These are phyloP conservation scores for Grammomys dolichurus DNA, from an alignment of 2,113 vertebrate genomes.

Conservation along the genomic window DNA sequence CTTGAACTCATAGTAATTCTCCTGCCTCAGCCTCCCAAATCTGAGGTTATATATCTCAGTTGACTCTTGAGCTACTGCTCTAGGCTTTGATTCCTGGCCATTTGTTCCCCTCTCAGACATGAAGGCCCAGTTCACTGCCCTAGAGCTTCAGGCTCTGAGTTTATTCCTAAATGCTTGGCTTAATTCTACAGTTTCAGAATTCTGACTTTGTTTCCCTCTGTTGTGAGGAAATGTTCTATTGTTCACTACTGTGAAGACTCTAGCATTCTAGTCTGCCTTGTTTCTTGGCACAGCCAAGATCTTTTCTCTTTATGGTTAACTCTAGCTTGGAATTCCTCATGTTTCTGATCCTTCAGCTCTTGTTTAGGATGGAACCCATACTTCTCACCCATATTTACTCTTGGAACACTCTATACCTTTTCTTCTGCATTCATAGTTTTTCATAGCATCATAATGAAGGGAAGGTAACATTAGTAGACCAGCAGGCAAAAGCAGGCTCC, in stretches of 20 bases:
- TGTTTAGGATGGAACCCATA: not conserved
- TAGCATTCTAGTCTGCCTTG: not conserved
- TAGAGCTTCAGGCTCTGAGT: not conserved
- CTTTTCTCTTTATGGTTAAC: not conserved
- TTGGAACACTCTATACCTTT: not conserved
- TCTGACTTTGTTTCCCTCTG: not conserved
- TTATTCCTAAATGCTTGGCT: not conserved
- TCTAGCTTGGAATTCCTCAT: not conserved
- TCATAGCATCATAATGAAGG: not conserved
- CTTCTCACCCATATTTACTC: not conserved
- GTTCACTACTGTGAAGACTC: not conserved
- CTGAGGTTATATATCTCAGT: not conserved
- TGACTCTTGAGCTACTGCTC: not conserved
- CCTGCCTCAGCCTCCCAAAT: not conserved
- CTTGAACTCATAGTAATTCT: not conserved
- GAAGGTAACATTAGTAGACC: not conserved
- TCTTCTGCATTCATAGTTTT: not conserved
- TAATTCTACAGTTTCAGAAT: constrained; percentile 25
- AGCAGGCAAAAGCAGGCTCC: not conserved
- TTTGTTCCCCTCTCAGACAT: not conserved
- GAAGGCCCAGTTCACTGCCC: not conserved
- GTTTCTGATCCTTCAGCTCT: not conserved
- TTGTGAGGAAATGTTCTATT: not conserved
- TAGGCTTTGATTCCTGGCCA: not conserved
- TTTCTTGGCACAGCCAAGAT: not conserved